Conservation (phyloP, 1,140 invertebrate genomes). For the Leptinotarsa lineolata region DNA sequence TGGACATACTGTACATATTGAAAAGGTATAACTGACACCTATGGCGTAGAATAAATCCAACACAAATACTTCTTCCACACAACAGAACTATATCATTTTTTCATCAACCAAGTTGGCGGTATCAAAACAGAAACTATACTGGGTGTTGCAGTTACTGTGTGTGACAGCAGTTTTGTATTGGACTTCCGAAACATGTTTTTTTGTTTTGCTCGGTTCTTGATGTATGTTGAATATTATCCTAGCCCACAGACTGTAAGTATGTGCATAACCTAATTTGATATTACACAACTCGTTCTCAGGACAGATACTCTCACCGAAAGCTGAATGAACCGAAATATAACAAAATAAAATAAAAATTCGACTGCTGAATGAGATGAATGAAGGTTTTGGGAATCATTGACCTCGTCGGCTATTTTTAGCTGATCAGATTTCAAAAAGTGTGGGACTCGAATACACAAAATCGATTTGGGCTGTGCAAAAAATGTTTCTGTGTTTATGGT, state of each 20-base stretch:
- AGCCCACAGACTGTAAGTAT: background rate
- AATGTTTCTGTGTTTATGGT: too few relatives aligned
- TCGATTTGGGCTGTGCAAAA: background rate
- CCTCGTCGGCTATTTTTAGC: conserved; percentile 10
- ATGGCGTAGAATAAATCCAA: too few relatives aligned
- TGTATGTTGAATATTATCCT: background rate
- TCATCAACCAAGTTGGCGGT: too few relatives aligned
- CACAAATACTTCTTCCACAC: too few relatives aligned
- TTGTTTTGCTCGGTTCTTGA: too few relatives aligned
- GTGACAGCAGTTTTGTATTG: too few relatives aligned
- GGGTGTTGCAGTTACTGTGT: too few relatives aligned
- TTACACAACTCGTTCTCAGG: conserved; percentile 5
- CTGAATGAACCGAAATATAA: conserved; percentile 21
- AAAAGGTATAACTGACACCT: too few relatives aligned
- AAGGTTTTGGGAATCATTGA: background rate
- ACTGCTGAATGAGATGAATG: conserved; percentile 16
- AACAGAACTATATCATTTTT: too few relatives aligned
- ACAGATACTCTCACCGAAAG: conserved; percentile 12
- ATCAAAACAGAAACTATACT: too few relatives aligned
- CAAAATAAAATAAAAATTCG: conserved; percentile 20
- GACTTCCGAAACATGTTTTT: too few relatives aligned
- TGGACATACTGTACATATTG: too few relatives aligned
- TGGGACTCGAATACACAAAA: background rate
- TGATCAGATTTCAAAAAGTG: background rate
- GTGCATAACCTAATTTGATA: conserved; percentile 1